phyloP scores from a whole-genome alignment of 2,113 vertebrate species.

The Ceuthmochares aereus region DNA sequence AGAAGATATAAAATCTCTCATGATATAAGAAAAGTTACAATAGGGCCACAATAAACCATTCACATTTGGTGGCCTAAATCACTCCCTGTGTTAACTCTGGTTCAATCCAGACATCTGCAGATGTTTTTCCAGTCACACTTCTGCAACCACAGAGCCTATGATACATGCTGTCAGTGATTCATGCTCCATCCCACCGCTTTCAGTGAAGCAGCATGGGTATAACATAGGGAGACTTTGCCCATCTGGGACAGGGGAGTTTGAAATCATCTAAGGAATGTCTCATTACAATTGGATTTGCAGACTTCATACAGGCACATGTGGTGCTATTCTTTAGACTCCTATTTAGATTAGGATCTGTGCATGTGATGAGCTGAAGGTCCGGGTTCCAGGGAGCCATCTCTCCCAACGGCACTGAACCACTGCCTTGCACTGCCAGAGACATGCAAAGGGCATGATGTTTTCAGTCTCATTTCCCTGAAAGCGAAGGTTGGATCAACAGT shows the following conservation, averaged over 20 bases:
- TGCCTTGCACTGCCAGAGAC: accelerated
- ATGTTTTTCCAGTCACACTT: not conserved
- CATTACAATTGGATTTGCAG: not conserved
- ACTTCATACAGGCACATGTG: not conserved
- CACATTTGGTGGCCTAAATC: not conserved
- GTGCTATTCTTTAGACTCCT: not conserved
- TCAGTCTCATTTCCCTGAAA: not conserved
- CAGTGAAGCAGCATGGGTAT: not conserved
- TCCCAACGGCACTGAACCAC: accelerated
- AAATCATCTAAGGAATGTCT: constrained; percentile 23
- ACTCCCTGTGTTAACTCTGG: constrained; percentile 4
- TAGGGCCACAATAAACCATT: constrained; percentile 32
- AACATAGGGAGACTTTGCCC: not conserved
- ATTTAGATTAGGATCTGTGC: not conserved
- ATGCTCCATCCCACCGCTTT: not conserved
- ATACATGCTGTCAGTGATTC: not conserved
- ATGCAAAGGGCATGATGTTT: not conserved
- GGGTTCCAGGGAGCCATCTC: not conserved
- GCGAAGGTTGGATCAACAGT: not conserved
- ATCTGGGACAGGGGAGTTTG: not conserved
- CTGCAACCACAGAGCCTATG: not conserved
- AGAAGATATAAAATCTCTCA: constrained; percentile 29
- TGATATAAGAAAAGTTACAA: constrained; percentile 48
- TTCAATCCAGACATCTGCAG: not conserved
- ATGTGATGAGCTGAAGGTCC: not conserved